These are phyloP conservation scores for Amphilophus citrinellus DNA, from an alignment of 2,113 vertebrate species.

Conservation along the genomic window DNA sequence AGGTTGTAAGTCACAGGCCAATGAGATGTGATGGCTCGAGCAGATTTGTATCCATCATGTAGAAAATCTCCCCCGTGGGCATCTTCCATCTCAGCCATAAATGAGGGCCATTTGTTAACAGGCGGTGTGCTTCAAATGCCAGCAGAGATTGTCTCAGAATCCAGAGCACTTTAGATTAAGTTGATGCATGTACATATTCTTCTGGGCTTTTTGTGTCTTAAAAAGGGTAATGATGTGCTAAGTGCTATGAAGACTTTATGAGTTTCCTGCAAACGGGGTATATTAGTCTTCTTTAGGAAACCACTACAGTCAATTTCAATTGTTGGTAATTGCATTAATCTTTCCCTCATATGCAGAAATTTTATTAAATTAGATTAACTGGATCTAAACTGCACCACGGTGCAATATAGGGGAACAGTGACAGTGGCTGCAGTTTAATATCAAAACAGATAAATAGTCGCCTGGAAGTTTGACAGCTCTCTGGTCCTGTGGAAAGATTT, in stretches of 20 bases:
- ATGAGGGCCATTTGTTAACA: conserved; percentile 63
- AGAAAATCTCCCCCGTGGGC: conserved; percentile 51
- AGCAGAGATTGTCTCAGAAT: conserved; percentile 24
- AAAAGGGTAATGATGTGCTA: conserved; percentile 34
- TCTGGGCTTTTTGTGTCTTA: neutral
- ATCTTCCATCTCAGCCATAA: conserved; percentile 37
- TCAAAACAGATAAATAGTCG: neutral
- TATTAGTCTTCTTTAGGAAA: neutral
- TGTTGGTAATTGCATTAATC: neutral
- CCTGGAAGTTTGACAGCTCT: neutral
- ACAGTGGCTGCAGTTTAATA: neutral
- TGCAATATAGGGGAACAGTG: neutral
- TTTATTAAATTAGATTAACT: neutral
- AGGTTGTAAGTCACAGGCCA: conserved; percentile 57
- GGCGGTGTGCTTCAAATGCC: conserved; percentile 34
- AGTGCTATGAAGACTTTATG: conserved; percentile 9
- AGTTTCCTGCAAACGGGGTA: neutral
- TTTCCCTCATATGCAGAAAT: neutral
- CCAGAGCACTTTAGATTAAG: conserved; percentile 27
- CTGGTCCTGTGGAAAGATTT: neutral
- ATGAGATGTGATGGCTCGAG: conserved; percentile 59
- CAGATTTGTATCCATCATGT: conserved; percentile 69
- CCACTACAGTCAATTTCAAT: neutral
- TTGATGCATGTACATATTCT: conserved; percentile 21
- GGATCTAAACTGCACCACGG: neutral